Conservation (phyloP, 2,113 vertebrate genomes). For the Formicarius rufipectus region DNA sequence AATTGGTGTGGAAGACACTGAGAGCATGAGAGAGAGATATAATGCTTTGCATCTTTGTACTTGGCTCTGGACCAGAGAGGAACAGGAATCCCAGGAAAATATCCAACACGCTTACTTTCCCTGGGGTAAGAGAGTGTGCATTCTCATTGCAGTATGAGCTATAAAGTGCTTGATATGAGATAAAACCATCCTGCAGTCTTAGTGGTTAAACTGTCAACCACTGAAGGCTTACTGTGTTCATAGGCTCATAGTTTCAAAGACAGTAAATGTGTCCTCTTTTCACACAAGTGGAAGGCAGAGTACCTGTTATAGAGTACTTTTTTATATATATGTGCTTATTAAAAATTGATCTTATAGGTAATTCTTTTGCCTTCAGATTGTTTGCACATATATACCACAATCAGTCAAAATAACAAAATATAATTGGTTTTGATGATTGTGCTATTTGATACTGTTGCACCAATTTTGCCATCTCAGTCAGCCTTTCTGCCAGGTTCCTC, state of each 20-base stretch:
- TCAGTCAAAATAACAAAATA: not conserved
- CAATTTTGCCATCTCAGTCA: not conserved
- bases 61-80: not conserved
- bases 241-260: not conserved
- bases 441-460: not conserved
- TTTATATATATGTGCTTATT: not conserved
- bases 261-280: not conserved
- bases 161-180: not conserved
- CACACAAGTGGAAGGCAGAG: not conserved
- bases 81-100: conserved; percentile 5
- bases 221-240: not conserved
- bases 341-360: conserved; percentile 39
- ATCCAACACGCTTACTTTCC: not conserved
- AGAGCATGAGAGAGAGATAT: not conserved
- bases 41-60: not conserved
- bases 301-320: not conserved
- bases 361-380: not conserved
- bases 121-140: not conserved
- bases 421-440: not conserved
- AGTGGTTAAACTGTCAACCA: not conserved
- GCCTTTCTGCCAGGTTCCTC: not conserved
- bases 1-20: not conserved
- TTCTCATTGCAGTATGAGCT: not conserved
- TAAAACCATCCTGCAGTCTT: not conserved
- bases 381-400: not conserved